Evolutionary conservation across 2,113 vertebrate genomes (phyloP).

Genomic region (human): DNA sequence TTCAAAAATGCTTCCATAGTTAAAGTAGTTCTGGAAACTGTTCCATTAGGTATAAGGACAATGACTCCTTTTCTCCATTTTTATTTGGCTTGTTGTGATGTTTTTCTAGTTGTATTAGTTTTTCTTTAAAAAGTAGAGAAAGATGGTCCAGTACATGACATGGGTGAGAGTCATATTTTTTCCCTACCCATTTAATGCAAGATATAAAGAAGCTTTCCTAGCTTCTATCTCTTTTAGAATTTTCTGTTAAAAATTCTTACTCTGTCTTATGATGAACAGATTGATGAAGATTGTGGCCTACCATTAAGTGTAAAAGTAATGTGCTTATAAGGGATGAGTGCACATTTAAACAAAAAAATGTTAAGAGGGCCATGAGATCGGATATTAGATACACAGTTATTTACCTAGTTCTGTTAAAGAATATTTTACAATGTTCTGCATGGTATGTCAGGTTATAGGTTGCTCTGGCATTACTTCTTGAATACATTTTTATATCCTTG

Average conservation of each 20-base stretch:
- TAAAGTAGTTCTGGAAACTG: constrained; percentile 36
- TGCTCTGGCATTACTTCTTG: constrained; percentile 48
- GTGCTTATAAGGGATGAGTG: not conserved
- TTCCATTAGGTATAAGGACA: not conserved
- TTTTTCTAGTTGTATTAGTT: constrained; percentile 20
- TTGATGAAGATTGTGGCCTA: not conserved
- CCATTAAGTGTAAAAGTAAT: constrained; percentile 13
- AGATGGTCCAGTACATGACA: not conserved
- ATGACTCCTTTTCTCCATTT: not conserved
- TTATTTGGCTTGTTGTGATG: not conserved
- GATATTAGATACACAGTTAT: not conserved
- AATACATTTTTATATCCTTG: constrained; percentile 28
- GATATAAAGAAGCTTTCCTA: constrained; percentile 6
- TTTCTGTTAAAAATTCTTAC: constrained; percentile 24
- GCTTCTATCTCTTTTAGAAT: not conserved
- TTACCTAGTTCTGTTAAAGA: constrained; percentile 12
- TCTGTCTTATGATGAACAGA: not conserved
- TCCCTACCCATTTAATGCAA: constrained; percentile 14
- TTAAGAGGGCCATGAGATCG: not conserved
- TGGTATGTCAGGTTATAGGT: constrained; percentile 17
- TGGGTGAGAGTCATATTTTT: not conserved
- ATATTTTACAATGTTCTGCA: constrained; percentile 44
- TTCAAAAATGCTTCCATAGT: not conserved
- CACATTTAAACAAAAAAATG: not conserved
- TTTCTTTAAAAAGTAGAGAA: constrained; percentile 30